Evolutionary conservation across 35 echinoderm and acorn worm genomes (phyloP), one percentile per base, ranked within the genome.

Genomic region (Lytechinus pictus): DNA sequence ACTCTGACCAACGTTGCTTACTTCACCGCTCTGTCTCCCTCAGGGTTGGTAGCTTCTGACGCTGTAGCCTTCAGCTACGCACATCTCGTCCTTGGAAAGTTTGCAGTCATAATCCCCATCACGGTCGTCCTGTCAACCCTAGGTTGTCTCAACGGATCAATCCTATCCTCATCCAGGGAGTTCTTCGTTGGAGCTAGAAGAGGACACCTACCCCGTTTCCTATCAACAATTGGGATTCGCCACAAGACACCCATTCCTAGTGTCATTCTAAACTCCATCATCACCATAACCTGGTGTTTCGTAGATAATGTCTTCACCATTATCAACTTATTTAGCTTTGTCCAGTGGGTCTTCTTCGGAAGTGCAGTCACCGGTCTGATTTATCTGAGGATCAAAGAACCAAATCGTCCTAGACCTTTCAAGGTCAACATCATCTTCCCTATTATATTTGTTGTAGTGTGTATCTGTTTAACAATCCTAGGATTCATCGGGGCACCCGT

Each of bases 1-100:
- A 54, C 96, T 14, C 71, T 99, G 53, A 96, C 96, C 54, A 99
- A 99, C 86, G 92, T 99, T 6, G 95, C 98, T 61, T 99, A 99
- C 96, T 97, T 99, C 91, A 96, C 97, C 14, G 94, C 97, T 12
- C 92, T 99, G 6, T 96, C 98, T 57, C 96, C 98, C 10, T 87
- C 92, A 4, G 97, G 97, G 87, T 29, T 99, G 14, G 33, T 99
- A 4, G 56, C 19, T 27, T 99, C 98, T 19, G 60, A 93, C 24
- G 98, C 98, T 27, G 98, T 99, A 10, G 98, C 98, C 86, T 94
- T 96, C 44, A 86, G 53, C 52, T 94, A 96, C 94, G 95, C 60
- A 7, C 54, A 29, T 6, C 28, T 53, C 28, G 61, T 92, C 10
- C 94, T 96, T 3, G 95, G 95, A 21, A 93, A 92, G 1, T 57